Percentiles rank a stretch among this genome's conserved stretches.
Evolutionary conservation across 2,888 invertebrate species (phyloP).

Genomic region (Elysia crispata): DNA sequence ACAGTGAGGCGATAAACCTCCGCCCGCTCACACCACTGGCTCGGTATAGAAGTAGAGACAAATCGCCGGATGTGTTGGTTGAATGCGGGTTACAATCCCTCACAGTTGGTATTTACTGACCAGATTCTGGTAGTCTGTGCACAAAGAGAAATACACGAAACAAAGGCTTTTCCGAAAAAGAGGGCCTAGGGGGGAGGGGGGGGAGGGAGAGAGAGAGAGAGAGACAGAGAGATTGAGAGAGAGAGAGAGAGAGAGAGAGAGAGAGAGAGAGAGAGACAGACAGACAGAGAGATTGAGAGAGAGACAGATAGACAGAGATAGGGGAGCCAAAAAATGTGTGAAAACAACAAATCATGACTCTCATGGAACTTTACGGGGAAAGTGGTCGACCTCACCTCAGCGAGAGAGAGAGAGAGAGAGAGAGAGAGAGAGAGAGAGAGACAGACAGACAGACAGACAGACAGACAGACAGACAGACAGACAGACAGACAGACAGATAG

Average conservation of each 20-base stretch:
- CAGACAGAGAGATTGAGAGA: neutral
- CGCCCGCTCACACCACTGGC: no score
- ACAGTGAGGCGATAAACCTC: no score
- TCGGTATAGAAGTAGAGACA: no score
- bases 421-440: constrained; percentile 13
- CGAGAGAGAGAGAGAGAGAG: constrained; percentile 10
- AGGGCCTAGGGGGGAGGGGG: constrained; percentile 14
- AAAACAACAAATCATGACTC: neutral
- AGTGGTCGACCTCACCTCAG: neutral
- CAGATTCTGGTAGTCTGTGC: no score
- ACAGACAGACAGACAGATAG: constrained; percentile 11
- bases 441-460: neutral
- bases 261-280: neutral
- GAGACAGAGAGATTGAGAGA: no score
- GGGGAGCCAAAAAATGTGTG: neutral
- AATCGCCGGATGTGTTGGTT: no score
- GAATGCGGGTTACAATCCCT: no score
- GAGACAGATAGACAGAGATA: no score
- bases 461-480: constrained; percentile 9
- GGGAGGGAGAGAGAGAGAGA: neutral
- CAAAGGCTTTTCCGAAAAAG: no score
- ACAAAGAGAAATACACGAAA: no score
- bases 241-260: constrained; percentile 1
- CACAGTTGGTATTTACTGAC: no score
- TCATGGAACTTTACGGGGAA: neutral